phyloP scores from a whole-genome alignment of 2,113 vertebrate genomes.

The Leptodactylus fuscus region DNA sequence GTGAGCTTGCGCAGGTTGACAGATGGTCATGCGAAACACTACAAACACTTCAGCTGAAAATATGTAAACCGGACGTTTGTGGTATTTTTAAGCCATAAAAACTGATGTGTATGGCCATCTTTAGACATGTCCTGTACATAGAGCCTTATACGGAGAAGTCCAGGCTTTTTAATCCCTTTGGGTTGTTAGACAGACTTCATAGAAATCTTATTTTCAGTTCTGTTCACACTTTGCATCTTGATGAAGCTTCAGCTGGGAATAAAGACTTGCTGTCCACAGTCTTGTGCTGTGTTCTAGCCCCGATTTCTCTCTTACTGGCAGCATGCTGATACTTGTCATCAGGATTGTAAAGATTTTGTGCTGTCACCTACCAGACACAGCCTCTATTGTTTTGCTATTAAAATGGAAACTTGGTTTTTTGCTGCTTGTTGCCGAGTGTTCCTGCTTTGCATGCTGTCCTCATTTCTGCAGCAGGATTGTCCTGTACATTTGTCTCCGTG shows the following conservation, averaged over 20 bases:
- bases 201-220: no score
- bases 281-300: background rate
- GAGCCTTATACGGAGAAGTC: background rate
- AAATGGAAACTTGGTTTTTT: background rate
- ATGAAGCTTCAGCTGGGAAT: background rate
- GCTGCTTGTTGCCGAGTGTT: background rate
- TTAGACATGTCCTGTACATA: no score
- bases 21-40: no score
- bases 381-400: background rate
- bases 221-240: background rate
- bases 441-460: background rate
- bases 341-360: background rate
- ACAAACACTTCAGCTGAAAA: no score
- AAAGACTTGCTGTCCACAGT: background rate
- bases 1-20: no score
- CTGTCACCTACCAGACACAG: background rate
- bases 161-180: background rate
- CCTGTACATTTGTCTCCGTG: no score
- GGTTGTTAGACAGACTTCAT: background rate
- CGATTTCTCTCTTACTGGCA: background rate
- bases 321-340: background rate
- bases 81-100: no score
- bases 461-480: background rate
- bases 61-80: no score
- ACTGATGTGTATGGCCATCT: no score